Evolutionary conservation across 2,888 invertebrate genomes (phyloP).

Genomic region (Anarsia innoxiella): DNA sequence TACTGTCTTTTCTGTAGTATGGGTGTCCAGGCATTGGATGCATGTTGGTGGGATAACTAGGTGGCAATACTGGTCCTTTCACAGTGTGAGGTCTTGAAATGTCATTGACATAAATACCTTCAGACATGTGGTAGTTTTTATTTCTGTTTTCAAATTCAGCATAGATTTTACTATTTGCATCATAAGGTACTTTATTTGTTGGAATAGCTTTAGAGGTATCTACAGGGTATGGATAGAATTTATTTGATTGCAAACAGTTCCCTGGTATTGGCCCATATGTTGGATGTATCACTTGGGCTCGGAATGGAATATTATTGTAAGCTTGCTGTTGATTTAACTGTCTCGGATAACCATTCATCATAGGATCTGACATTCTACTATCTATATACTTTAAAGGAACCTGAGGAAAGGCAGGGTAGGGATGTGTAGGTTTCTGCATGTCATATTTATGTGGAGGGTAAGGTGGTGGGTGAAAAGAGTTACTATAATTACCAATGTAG

Average conservation of each 20-base stretch:
- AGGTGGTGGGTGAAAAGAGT: conserved; percentile 50
- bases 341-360: conserved; percentile 56
- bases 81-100: conserved; percentile 38
- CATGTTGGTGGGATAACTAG: conserved; percentile 48
- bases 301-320: conserved; percentile 42
- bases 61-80: conserved; percentile 46
- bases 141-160: conserved; percentile 47
- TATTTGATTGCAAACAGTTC: conserved; percentile 44
- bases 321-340: conserved; percentile 39
- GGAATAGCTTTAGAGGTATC: conserved; percentile 41
- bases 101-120: conserved; percentile 53
- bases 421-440: conserved; percentile 43
- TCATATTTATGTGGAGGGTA: conserved; percentile 57
- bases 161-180: conserved; percentile 47
- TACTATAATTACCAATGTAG: conserved; percentile 56
- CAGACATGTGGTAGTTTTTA: conserved; percentile 44
- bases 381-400: conserved; percentile 54
- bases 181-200: conserved; percentile 52
- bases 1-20: conserved; percentile 53
- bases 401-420: conserved; percentile 50
- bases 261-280: conserved; percentile 46
- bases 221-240: conserved; percentile 45
- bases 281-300: conserved; percentile 51
- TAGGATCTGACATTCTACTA: conserved; percentile 46
- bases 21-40: conserved; percentile 42